These are phyloP conservation scores for Microctonus brassicae DNA, from an alignment of 2,888 invertebrate species.

Conservation along the genomic window DNA sequence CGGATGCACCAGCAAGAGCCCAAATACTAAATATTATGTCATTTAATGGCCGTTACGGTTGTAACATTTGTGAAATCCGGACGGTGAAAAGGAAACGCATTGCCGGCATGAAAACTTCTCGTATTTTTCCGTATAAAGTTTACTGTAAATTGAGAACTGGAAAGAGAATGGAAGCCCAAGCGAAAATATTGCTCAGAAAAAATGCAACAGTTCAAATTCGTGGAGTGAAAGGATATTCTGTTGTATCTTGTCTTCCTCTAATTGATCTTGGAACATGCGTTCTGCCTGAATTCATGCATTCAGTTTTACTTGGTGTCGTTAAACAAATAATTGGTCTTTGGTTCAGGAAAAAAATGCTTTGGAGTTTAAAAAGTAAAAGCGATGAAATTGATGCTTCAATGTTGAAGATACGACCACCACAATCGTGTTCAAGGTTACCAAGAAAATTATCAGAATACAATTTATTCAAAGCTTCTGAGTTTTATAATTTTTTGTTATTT, in stretches of 20 bases:
- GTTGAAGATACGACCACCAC: slow-evolving; percentile 29
- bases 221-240: slow-evolving; percentile 30
- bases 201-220: background rate
- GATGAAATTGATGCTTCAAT: slow-evolving; percentile 27
- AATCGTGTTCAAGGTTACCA: slow-evolving; percentile 6
- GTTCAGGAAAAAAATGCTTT: slow-evolving; percentile 31
- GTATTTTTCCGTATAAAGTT: too few relatives aligned
- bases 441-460: too few relatives aligned
- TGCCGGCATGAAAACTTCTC: too few relatives aligned
- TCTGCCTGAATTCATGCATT: slow-evolving; percentile 36
- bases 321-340: slow-evolving; percentile 33
- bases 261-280: too few relatives aligned
- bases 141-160: slow-evolving; percentile 27
- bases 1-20: too few relatives aligned
- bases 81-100: too few relatives aligned
- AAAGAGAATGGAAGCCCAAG: slow-evolving; percentile 32
- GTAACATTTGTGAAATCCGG: too few relatives aligned
- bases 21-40: too few relatives aligned
- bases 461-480: too few relatives aligned
- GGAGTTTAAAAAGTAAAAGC: slow-evolving; percentile 25
- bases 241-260: background rate
- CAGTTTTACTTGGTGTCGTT: slow-evolving; percentile 33
- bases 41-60: too few relatives aligned
- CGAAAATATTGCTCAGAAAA: slow-evolving; percentile 6
- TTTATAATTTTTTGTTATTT: too few relatives aligned